Base-by-base conservation (phyloP, 2,113 vertebrate genomes). In the Alligator sinensis region DNA sequence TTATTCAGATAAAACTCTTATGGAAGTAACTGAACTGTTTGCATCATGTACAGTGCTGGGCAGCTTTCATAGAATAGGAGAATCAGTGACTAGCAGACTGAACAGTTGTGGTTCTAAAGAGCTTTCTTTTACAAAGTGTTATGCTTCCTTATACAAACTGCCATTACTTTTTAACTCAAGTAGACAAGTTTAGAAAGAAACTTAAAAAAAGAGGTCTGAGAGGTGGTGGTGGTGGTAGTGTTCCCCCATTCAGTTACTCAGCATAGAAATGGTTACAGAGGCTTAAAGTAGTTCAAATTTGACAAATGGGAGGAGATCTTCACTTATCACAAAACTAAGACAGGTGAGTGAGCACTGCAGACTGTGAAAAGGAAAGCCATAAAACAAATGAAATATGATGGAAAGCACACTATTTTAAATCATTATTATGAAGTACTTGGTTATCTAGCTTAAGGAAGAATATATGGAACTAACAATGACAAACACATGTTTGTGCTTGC, bases 341-440 rank as follows among this genome's bases (percentile, higher is more conserved):
- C 13, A 30, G 12, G 75, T 90, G 62, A 89, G 24, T 86, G 93
- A 91, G 13, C 27, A 66, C n/a, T 88, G 17, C 3, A 87, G 22
- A 86, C 78, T 62, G 6, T 38, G 66, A 88, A 93, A 93, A 66
- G 21, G 21, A 24, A 90, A 91, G 83, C 89, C 64, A 24, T 64
- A 76, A 18, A 92, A 91, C 27, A 90, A 94, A 80, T 66, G 2
- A 63, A 38, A 72, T 47, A 38, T 30, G 70, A 72, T 47, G 38
- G 70, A 30, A 72, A 72, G 47, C 47, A 72, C 34, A 47, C 34
- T 34, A 22, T 72, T 13, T 72, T 47, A 72, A 72, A 72, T 80
- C 13, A 61, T 28, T 54, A 17, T 54, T 68, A 14, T 63, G n/a
- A 72, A 3, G 2, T 4, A 25, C 66, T 3, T 11, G 58, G 6